A percentile compares a stretch with the other conserved stretches of the same genome.
Conservation (phyloP, 2,797 vertebrate genomes). For the Aeoliscus strigatus region DNA sequence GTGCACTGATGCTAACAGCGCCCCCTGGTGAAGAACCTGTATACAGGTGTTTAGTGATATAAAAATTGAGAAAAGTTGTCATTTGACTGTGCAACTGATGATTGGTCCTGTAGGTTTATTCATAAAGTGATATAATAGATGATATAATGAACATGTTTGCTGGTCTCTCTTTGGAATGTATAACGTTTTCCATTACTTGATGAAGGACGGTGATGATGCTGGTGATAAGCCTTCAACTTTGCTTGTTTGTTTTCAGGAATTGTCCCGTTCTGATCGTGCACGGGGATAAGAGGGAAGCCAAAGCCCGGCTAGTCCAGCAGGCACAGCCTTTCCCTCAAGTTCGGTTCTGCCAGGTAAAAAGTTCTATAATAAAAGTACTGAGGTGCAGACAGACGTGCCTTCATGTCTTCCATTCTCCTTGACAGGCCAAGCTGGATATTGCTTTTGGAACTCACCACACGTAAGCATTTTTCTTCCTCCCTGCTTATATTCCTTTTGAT, state of each 20-base stretch:
- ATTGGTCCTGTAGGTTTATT: no score
- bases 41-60: not conserved
- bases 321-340: constrained; percentile 85
- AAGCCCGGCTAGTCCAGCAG: constrained; percentile 85
- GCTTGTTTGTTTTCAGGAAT: constrained; percentile 70
- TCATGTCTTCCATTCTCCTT: constrained; percentile 40
- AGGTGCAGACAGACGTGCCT: constrained; percentile 3
- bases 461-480: constrained; percentile 74
- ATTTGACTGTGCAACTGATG: no score
- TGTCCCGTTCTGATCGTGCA: constrained; percentile 88
- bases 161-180: no score
- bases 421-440: constrained; percentile 94
- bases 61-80: no score
- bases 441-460: constrained; percentile 98
- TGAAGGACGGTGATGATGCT: not conserved
- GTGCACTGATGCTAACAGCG: not conserved
- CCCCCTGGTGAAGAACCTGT: not conserved
- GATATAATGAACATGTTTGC: no score
- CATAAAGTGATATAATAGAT: no score
- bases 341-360: constrained; percentile 89
- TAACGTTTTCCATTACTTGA: no score
- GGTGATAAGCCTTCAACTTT: not conserved
- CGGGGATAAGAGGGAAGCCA: constrained; percentile 92
- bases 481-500: not conserved
- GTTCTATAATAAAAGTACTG: no score